phyloP scores from a whole-genome alignment of 2,797 vertebrate species.

The Lepilemur septentrionalis region DNA sequence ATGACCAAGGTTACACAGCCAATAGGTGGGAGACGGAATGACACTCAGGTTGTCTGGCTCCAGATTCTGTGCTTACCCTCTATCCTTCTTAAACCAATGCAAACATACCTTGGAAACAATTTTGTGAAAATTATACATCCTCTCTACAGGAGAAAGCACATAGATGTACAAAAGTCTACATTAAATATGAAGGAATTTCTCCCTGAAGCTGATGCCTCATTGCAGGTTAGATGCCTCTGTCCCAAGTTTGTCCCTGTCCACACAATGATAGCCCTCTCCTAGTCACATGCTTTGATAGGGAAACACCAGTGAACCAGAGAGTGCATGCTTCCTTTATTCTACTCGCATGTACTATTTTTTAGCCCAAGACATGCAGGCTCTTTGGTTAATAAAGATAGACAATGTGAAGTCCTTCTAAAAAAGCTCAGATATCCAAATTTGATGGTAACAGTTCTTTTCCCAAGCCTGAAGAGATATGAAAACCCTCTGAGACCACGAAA shows the following conservation, averaged over 20 bases:
- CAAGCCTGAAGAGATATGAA: background rate
- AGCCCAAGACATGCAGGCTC: background rate
- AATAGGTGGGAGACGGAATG: background rate
- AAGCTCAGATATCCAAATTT: background rate
- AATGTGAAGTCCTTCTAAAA: background rate
- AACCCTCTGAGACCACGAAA: background rate
- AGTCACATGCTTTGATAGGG: background rate
- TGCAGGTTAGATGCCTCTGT: background rate
- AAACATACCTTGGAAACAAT: background rate
- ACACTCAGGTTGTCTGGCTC: background rate
- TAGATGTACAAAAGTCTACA: background rate
- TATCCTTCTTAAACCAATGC: background rate
- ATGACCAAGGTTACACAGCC: background rate
- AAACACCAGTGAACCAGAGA: background rate
- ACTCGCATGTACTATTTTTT: background rate
- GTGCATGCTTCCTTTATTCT: background rate
- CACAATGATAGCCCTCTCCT: background rate
- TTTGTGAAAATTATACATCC: background rate
- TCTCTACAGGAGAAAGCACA: background rate
- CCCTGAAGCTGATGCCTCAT: background rate
- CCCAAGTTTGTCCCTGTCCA: background rate
- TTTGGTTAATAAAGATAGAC: background rate
- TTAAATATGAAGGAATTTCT: background rate
- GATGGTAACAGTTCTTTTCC: background rate
- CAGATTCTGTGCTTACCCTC: background rate